Evolutionary conservation across 2,113 vertebrate genomes (phyloP), one percentile per base, ranked within the genome.

Genomic region (Pristiophorus japonicus): DNA sequence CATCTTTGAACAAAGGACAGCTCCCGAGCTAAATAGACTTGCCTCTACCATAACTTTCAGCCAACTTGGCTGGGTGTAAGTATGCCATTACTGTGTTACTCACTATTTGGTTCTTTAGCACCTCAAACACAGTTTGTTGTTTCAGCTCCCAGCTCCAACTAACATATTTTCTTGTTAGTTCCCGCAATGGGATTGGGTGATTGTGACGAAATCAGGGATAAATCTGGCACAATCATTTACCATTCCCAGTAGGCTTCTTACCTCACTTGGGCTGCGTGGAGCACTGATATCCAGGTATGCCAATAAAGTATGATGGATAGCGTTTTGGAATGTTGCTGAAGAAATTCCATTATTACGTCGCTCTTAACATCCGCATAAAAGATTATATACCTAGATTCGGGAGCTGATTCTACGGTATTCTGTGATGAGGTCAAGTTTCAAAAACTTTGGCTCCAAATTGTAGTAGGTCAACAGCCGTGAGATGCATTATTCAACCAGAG

Each of bases 231-330:
- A 87, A 87, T 87, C 47, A 51, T 87, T 92, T 38, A 92, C 59
- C n/a, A 92, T 92, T 92, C 59, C 88, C 88, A 92, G 55, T 62
- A 62, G 55, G 34, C 88, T 92, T 92, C 88, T 92, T 92, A 92
- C 88, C 88, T 92, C 88, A 92, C 59, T 63, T 38, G 59, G 59
- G 88, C 55, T 91, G 87, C 87, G 27, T 91, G 88, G 16, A 92
- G 59, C 88, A 91, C 30, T 62, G 88, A 63, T 63, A 62, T 63
- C 55, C 88, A 91, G 62, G 88, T 91, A 62, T 92, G 88, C 59
- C 59, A 92, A 92, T 92, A 38, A 65, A 65, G 88, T 63, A 63
- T 63, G 59, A 8, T 22, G 88, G 59, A 38, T 92, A 38, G 59
- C 59, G 30, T 59, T 92, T 92, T 87, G 88, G n/a, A 92, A 92